Percentiles rank a stretch among this genome's conserved stretches.
Evolutionary conservation across 2,797 vertebrate genomes (phyloP).

Genomic region (Limnodromus scolopaceus): DNA sequence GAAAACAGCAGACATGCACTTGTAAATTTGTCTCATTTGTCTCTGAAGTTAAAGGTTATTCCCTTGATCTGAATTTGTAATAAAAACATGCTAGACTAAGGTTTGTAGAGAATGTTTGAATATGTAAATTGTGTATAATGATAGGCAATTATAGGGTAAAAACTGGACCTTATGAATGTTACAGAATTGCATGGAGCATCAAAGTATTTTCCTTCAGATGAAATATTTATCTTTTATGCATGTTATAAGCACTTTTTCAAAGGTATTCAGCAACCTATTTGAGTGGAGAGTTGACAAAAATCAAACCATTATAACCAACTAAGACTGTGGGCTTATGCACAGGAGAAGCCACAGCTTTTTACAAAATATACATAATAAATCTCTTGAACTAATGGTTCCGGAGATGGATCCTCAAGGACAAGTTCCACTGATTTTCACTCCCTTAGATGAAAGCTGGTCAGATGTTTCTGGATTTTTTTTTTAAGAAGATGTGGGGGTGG

Average conservation of each 20-base stretch:
- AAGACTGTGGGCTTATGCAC: slow-evolving; percentile 39
- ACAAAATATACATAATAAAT: slow-evolving; percentile 35
- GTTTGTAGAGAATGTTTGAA: slow-evolving; percentile 82
- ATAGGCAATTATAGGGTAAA: slow-evolving; percentile 83
- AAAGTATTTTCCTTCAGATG: slow-evolving; percentile 66
- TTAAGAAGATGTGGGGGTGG: background rate
- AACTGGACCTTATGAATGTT: slow-evolving; percentile 76
- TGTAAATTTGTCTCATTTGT: slow-evolving; percentile 88
- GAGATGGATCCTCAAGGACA: slow-evolving; percentile 50
- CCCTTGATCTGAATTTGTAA: slow-evolving; percentile 90
- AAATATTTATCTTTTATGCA: slow-evolving; percentile 68
- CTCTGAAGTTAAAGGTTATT: slow-evolving; percentile 91
- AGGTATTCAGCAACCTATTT: slow-evolving; percentile 68
- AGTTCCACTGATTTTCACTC: slow-evolving; percentile 44
- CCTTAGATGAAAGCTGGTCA: slow-evolving; percentile 31
- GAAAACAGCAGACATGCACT: slow-evolving; percentile 87
- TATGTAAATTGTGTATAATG: slow-evolving; percentile 85
- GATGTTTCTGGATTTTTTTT: slow-evolving; percentile 8
- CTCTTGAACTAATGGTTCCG: slow-evolving; percentile 53
- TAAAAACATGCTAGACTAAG: slow-evolving; percentile 84
- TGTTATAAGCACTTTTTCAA: slow-evolving; percentile 47
- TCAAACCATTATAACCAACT: slow-evolving; percentile 40
- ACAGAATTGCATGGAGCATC: slow-evolving; percentile 54
- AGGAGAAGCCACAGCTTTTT: slow-evolving; percentile 60
- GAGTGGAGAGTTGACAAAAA: slow-evolving; percentile 65